A percentile compares a stretch with the other conserved stretches of the same genome.
Evolutionary conservation across 2,113 vertebrate genomes (phyloP).

Genomic region (Odocoileus virginianus): DNA sequence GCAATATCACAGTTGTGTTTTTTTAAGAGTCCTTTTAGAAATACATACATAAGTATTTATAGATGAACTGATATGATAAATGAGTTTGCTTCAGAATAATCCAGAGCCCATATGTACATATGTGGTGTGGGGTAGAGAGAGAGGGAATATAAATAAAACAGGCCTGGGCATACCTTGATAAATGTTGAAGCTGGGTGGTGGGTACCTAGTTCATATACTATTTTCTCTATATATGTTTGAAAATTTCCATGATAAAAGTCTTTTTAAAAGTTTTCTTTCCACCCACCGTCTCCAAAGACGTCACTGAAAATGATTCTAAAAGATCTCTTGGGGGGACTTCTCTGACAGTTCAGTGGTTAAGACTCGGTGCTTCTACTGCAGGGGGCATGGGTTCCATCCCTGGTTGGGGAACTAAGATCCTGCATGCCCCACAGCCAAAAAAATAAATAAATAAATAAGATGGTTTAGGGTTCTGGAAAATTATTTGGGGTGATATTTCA

Average conservation of each 20-base stretch:
- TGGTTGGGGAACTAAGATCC: neutral
- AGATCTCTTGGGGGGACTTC: neutral
- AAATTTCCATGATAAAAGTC: neutral
- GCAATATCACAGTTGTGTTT: neutral
- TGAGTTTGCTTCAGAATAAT: slow-evolving; percentile 13
- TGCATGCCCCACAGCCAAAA: neutral
- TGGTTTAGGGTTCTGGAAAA: neutral
- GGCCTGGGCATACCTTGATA: neutral
- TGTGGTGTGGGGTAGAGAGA: neutral
- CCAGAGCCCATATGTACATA: neutral
- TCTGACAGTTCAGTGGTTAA: neutral
- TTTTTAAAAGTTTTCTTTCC: neutral
- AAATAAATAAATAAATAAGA: neutral
- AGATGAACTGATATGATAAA: neutral
- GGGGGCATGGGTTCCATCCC: neutral
- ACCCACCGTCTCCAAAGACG: neutral
- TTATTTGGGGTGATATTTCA: neutral
- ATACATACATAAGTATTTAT: neutral
- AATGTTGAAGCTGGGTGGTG: neutral
- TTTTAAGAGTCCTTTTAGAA: slow-evolving; percentile 2
- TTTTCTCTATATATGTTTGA: slow-evolving; percentile 2
- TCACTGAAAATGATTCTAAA: neutral
- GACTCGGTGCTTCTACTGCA: neutral
- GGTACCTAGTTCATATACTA: neutral
- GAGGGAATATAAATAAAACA: neutral